phyloP scores from a whole-genome alignment of 2,888 invertebrate genomes.

The Melangyna quadrimaculata region DNA sequence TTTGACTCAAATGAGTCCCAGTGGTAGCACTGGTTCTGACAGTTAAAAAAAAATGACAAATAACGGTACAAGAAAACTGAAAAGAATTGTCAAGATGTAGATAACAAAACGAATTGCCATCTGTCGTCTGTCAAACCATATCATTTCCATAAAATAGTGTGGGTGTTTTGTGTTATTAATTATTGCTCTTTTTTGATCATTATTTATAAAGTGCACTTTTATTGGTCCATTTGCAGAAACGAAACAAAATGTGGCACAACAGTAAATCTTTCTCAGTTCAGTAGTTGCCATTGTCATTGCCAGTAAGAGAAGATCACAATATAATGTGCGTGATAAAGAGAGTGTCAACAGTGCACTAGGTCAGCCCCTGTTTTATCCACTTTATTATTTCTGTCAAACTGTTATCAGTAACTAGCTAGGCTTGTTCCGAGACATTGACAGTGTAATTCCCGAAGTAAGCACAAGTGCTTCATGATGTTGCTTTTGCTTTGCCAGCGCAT shows the following conservation, averaged over 20 bases:
- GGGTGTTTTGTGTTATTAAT: neutral
- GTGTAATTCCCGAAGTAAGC: neutral
- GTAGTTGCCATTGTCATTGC: too few relatives aligned
- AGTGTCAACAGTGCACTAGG: neutral
- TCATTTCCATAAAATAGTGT: neutral
- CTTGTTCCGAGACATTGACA: conserved; percentile 6
- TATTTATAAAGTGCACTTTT: neutral
- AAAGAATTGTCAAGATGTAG: neutral
- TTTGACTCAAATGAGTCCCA: too few relatives aligned
- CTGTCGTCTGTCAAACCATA: neutral
- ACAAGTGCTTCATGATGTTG: neutral
- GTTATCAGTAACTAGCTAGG: conserved; percentile 7
- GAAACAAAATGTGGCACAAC: neutral
- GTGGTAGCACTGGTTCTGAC: too few relatives aligned
- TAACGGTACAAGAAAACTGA: neutral
- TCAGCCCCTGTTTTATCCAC: neutral
- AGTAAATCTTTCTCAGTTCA: neutral
- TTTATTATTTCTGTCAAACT: neutral
- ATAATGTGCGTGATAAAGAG: neutral
- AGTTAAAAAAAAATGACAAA: too few relatives aligned
- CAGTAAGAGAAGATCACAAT: too few relatives aligned
- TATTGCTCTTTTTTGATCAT: neutral
- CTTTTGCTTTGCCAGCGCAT: neutral
- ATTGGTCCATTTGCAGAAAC: neutral
- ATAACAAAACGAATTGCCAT: neutral